Base-by-base conservation (phyloP, 2,888 invertebrate species). In the Eueremaeus valkanovi region DNA sequence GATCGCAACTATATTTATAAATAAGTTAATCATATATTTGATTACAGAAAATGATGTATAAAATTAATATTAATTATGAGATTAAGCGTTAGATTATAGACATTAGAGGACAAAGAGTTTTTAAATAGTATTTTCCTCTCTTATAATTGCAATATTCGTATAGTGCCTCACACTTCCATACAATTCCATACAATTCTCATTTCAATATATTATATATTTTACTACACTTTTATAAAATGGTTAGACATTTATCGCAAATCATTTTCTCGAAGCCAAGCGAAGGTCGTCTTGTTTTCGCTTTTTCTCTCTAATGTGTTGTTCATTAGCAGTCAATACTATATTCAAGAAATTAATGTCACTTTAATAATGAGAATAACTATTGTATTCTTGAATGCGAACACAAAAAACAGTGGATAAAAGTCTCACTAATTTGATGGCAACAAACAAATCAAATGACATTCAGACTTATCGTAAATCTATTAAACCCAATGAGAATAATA, bases 171-270 rank as follows among this genome's bases (percentile, higher is more conserved):
- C 36, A 8, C 36, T 36, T 11, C 5, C 36, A 51, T n/a, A 45
- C 8, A 45, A 45, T 16, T 16, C 9, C 3, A 45, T 45, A 45
- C 18, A 18, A 45, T 11, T 45, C 11, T 45, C 45, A 45, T 45
- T 45, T 45, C 45, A 45, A 6, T 45, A 36, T 45, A 45, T 45
- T 45, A 45, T 11, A 45, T 16, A 36, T 11, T 45, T 11, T 13
- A n/a, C n/a, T n/a, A n/a, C n/a, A n/a, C n/a, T 45, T 36, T 63
- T 13, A 27, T 51, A 27, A 55, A 55, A 33, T 21, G 11, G 63
- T 66, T 40, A 66, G 40, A 66, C n/a, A 66, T 21, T 66, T 24
- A 66, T 63, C n/a, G 33, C 33, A 66, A 66, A 66, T 66, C 66
- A 66, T 66, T 66, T 66, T 58, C 29, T 31, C 11, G 2, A 6